Percentiles rank a stretch among this genome's conserved stretches.
Evolutionary conservation across 2,797 vertebrate genomes (phyloP).

Genomic region (Xerus rutilus): DNA sequence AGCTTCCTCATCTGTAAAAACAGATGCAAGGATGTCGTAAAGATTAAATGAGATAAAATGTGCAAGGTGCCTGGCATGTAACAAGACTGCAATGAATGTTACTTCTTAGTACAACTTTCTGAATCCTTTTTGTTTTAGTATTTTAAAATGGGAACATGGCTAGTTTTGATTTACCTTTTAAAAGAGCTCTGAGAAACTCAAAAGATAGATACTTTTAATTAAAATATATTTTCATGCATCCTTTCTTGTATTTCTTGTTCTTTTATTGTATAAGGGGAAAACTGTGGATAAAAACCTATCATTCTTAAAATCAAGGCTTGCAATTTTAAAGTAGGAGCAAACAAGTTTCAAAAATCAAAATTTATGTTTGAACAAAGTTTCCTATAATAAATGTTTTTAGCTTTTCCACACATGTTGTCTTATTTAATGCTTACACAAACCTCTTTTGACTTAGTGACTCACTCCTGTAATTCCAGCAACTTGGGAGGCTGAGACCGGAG

Average conservation of each 20-base stretch:
- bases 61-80: background rate
- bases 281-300: background rate
- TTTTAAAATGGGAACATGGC: background rate
- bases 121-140: background rate
- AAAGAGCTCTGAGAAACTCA: background rate
- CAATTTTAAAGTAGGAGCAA: slow-evolving; percentile 7
- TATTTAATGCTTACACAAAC: background rate
- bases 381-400: background rate
- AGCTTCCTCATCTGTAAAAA: slow-evolving; percentile 35
- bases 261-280: background rate
- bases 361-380: slow-evolving; percentile 9
- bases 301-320: background rate
- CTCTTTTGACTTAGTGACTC: background rate
- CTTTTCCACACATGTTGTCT: background rate
- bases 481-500: no score
- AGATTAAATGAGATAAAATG: slow-evolving; percentile 19
- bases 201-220: background rate
- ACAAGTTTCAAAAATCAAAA: slow-evolving; percentile 37
- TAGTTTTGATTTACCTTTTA: slow-evolving; percentile 41
- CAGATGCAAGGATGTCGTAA: background rate
- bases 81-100: background rate
- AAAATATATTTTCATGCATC: slow-evolving; percentile 19
- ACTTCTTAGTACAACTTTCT: background rate
- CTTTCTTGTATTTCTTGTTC: background rate
- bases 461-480: no score